Conservation (phyloP, 2,797 vertebrate species). For the Pseudopleuronectes americanus region DNA sequence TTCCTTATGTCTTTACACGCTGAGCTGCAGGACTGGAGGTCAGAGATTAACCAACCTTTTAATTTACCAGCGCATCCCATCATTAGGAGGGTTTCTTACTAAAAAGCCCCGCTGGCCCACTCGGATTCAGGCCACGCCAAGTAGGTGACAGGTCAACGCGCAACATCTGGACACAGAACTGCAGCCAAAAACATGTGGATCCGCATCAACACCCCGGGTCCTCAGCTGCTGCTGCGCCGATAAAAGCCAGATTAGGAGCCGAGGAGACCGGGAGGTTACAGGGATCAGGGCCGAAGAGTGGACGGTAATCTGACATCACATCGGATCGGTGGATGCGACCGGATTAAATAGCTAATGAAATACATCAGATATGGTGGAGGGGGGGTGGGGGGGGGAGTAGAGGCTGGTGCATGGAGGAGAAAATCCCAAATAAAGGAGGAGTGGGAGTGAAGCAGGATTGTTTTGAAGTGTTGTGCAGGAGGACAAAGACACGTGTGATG, state of each 20-base stretch:
- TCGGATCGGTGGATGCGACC: slow-evolving; percentile 64
- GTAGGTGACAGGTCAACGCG: slow-evolving; percentile 65
- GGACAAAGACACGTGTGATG: slow-evolving; percentile 22
- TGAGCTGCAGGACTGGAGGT: slow-evolving; percentile 37
- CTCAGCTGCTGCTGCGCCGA: not conserved
- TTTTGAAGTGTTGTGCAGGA: not conserved
- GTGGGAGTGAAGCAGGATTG: not conserved
- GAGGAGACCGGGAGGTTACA: slow-evolving; percentile 60
- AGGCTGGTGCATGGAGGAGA: slow-evolving; percentile 5
- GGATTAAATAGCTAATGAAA: slow-evolving; percentile 83
- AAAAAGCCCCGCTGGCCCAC: slow-evolving; percentile 28
- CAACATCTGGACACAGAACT: slow-evolving; percentile 68
- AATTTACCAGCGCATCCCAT: slow-evolving; percentile 25
- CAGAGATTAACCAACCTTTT: slow-evolving; percentile 45
- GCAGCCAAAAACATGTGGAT: slow-evolving; percentile 51
- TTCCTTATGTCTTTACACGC: slow-evolving; percentile 19
- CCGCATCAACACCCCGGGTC: slow-evolving; percentile 40
- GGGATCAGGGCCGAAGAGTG: slow-evolving; percentile 63
- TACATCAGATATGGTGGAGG: slow-evolving; percentile 56
- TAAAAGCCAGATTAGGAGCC: slow-evolving; percentile 73
- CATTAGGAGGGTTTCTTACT: slow-evolving; percentile 29
- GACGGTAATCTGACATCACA: slow-evolving; percentile 76
- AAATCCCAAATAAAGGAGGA: slow-evolving; percentile 47
- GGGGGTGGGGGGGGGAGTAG: not conserved
- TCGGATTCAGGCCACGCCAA: slow-evolving; percentile 52